Base-by-base conservation (phyloP, 2,113 vertebrate genomes). In the Glareola pratincola region DNA sequence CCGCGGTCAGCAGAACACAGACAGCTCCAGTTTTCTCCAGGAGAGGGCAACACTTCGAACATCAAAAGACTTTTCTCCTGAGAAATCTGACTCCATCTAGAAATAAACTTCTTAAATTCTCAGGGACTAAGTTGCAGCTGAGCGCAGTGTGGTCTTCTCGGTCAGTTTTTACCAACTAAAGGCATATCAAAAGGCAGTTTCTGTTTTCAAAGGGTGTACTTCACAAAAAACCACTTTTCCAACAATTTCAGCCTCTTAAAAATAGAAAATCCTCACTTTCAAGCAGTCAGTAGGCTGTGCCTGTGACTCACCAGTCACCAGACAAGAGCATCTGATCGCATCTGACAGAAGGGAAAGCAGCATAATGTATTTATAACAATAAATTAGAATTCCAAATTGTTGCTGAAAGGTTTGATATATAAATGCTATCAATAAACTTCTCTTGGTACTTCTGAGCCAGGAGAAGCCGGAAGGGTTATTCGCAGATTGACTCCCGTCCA, bases 291-390 rank as follows among this genome's bases (percentile, higher is more conserved):
- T 73, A 72, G 94, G 94, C 69, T 67, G 86, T 56, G 89, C 91
- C 83, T 71, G 80, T 97, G 96, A 96, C 68, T 97, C 96, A 96
- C n/a, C 66, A 94, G 93, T 96, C 96, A 96, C 73, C 95, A 95
- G 96, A 85, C 93, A 74, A 27, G 76, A 92, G 80, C 95, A 94
- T 50, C 95, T 96, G 96, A 95, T 91, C 7, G 0, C 30, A 66
- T n/a, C 76, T 66, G 76, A 39, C 78, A 91, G 72, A 54, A 94
- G 64, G 39, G 68, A 94, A 62, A 94, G 85, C 88, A 77, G 75
- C 57, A 62, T 8, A 39, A 85, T 1, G 1, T 2, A 63, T 23
- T 32, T 20, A 2, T 17, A 60, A 72, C 34, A 41, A 83, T 13
- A 76, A 57, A 85, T 32, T 0, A 57, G 48, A 69, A 66, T 17